Base-by-base conservation (phyloP, 2,797 vertebrate species). In the Thunnus albacares region DNA sequence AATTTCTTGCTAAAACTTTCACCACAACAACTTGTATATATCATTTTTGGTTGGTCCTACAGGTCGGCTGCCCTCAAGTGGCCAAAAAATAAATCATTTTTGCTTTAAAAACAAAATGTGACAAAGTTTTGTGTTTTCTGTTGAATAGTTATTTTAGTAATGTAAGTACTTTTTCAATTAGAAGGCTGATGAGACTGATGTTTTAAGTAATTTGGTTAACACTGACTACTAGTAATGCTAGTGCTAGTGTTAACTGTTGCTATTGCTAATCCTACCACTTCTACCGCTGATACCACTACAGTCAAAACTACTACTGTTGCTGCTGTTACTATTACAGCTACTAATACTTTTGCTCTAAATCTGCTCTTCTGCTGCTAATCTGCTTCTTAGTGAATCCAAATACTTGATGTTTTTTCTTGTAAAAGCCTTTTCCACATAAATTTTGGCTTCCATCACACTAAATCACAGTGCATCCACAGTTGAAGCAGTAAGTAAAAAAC, bases 401-500 rank as follows among this genome's bases (percentile, higher is more conserved):
- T 75, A 56, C 5, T 72, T 56, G 0, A 14, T 65, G 43, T 67
- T 75, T 72, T 74, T 20, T 49, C 58, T 59, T 47, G 17, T 52
- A 28, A 85, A 83, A 82, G 79, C 49, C 63, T 73, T 65, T 80
- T 84, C 24, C 52, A 81, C 71, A 8, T 84, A 51, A 51, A 51
- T 51, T 6, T 80, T 76, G 52, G 4, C 67, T 71, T 82, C 71
- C 14, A 11, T 86, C 68, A 76, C 77, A 77, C 55, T 78, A 85
- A 86, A 85, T 88, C 86, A 88, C 88, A 82, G 81, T 66, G 67
- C 62, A 63, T 84, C 82, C 66, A 75, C 67, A 86, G 72, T 80
- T 81, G 56, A 77, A 80, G 71, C 80, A 52, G 59, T 60, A 73
- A 87, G 66, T 60, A 82, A 79, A 92, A 89, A 89, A 88, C 86